These are phyloP conservation scores for Mactra quadrangularis DNA, from an alignment of 1,140 invertebrate species.

Conservation along the genomic window DNA sequence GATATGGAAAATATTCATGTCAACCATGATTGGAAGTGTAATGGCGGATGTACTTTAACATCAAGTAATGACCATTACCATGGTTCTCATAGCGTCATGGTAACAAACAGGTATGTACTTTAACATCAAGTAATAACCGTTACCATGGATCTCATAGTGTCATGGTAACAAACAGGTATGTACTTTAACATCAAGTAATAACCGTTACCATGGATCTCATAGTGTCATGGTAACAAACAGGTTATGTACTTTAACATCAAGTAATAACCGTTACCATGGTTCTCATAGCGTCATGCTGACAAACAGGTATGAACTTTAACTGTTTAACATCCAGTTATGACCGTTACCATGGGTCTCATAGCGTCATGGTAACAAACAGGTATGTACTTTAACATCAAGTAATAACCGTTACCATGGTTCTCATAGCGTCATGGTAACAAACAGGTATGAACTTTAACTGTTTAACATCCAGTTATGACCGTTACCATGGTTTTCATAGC, in stretches of 20 bases:
- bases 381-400: conserved; percentile 11
- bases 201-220: too few species aligned
- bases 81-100: conserved; percentile 10
- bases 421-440: conserved; percentile 17
- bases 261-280: conserved; percentile 6
- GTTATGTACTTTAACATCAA: conserved; percentile 12
- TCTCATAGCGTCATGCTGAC: conserved; percentile 9
- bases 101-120: conserved; percentile 5
- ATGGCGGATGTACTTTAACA: conserved; percentile 9
- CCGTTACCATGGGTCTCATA: too few species aligned
- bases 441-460: background rate
- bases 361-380: too few species aligned
- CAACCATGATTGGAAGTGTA: background rate
- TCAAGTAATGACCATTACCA: conserved; percentile 16
- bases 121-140: too few species aligned
- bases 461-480: too few species aligned
- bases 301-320: background rate
- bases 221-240: too few species aligned
- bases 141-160: too few species aligned
- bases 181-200: too few species aligned
- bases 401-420: conserved; percentile 4
- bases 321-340: too few species aligned
- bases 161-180: too few species aligned
- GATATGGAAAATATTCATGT: conserved; percentile 21
- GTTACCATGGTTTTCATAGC: too few species aligned